phyloP scores from a whole-genome alignment of 2,888 invertebrate species.

The Melikaiella ostensackeni region DNA sequence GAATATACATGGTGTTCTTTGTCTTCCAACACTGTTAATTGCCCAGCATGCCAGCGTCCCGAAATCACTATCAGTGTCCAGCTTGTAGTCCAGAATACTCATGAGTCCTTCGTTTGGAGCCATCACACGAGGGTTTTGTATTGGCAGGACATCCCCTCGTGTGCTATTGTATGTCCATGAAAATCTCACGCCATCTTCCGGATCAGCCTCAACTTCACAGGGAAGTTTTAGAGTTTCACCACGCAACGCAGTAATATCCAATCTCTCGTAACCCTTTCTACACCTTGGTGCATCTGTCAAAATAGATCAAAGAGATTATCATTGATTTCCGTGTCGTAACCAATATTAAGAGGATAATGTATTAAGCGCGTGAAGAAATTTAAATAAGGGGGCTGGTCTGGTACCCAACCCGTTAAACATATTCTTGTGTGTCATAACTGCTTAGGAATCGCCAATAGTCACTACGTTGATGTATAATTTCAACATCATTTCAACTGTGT shows the following conservation, averaged over 20 bases:
- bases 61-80: slow-evolving; percentile 81
- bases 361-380: too few species aligned
- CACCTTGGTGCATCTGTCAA: slow-evolving; percentile 87
- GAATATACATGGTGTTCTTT: slow-evolving; percentile 89
- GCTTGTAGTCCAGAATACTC: slow-evolving; percentile 80
- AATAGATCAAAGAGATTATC: slow-evolving; percentile 41
- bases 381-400: too few species aligned
- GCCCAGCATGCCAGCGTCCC: slow-evolving; percentile 94
- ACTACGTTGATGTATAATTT: too few species aligned
- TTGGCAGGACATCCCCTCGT: slow-evolving; percentile 85
- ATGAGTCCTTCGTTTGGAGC: slow-evolving; percentile 77
- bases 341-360: too few species aligned
- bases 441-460: too few species aligned
- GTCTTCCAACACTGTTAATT: slow-evolving; percentile 89
- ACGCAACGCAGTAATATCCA: slow-evolving; percentile 85
- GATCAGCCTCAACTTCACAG: slow-evolving; percentile 90
- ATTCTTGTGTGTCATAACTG: too few species aligned
- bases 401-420: too few species aligned
- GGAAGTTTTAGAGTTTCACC: slow-evolving; percentile 86
- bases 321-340: background rate
- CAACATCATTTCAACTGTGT: too few species aligned
- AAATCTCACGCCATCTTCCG: slow-evolving; percentile 84
- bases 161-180: slow-evolving; percentile 93
- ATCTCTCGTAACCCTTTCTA: slow-evolving; percentile 84
- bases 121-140: slow-evolving; percentile 81